phyloP scores from a whole-genome alignment of 23 tunicate genomes.

The Ciona savignyi region DNA sequence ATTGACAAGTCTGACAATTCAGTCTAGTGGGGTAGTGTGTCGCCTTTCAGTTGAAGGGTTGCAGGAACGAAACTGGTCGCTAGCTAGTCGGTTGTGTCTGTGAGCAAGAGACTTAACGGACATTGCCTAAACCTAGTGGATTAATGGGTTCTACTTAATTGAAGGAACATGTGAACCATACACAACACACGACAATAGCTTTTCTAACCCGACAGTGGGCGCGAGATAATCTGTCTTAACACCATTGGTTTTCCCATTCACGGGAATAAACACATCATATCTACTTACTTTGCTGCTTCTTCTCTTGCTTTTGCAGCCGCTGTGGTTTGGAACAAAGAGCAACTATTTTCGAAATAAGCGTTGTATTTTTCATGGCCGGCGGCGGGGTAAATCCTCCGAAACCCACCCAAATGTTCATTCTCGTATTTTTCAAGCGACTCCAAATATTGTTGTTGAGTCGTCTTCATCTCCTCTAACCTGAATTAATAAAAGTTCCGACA shows the following conservation, averaged over 20 bases:
- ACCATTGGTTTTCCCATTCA: background rate
- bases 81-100: too few species aligned
- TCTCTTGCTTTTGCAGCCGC: conserved; percentile 97
- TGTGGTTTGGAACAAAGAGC: conserved; percentile 95
- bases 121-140: too few species aligned
- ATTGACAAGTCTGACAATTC: too few species aligned
- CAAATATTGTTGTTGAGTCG: conserved; percentile 65
- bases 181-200: background rate
- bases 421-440: conserved; percentile 75
- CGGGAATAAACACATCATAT: background rate
- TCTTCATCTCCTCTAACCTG: conserved; percentile 81
- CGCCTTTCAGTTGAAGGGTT: too few species aligned
- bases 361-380: conserved; percentile 66
- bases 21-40: too few species aligned
- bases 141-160: too few species aligned
- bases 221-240: background rate
- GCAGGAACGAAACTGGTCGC: too few species aligned
- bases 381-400: conserved; percentile 74
- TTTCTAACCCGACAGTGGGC: background rate
- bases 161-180: background rate
- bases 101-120: too few species aligned
- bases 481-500: background rate
- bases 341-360: conserved; percentile 76
- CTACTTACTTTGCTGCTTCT: conserved; percentile 87
- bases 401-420: conserved; percentile 82